Percentiles rank a stretch among this genome's conserved stretches.
Evolutionary conservation across 2,113 vertebrate species (phyloP).

Genomic region (Myocastor coypus): DNA sequence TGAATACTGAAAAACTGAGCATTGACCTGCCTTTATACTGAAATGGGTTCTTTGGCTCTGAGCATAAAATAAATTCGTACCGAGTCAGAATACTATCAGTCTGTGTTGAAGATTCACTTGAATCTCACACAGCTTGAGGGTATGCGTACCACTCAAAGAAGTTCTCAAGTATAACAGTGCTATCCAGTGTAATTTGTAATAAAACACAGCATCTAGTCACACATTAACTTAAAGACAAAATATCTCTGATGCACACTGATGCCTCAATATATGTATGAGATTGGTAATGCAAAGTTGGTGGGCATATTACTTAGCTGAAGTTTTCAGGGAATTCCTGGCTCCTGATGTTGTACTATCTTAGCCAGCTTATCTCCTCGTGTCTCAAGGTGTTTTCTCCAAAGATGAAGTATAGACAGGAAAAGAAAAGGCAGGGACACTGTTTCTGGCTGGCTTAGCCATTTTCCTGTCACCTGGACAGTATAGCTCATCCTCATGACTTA

Average conservation of each 20-base stretch:
- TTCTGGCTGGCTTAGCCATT: not conserved
- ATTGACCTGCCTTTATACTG: not conserved
- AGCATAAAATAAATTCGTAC: not conserved
- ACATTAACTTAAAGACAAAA: not conserved
- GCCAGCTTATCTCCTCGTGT: not conserved
- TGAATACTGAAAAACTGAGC: not conserved
- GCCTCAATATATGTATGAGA: not conserved
- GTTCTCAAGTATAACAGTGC: not conserved
- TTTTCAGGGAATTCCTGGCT: not conserved
- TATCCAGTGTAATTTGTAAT: not conserved
- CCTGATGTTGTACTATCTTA: not conserved
- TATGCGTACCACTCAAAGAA: not conserved
- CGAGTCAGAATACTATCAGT: not conserved
- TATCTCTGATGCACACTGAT: not conserved
- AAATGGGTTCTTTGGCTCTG: not conserved
- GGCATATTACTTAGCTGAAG: not conserved
- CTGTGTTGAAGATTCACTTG: not conserved
- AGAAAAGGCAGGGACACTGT: not conserved
- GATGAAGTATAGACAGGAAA: not conserved
- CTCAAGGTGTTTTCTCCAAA: not conserved
- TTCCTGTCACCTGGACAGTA: not conserved
- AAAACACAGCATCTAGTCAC: not conserved
- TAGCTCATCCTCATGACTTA: not conserved
- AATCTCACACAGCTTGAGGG: not conserved
- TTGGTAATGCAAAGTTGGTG: not conserved